Conservation (phyloP, 2,888 invertebrate species). For the Euzophera pinguis region DNA sequence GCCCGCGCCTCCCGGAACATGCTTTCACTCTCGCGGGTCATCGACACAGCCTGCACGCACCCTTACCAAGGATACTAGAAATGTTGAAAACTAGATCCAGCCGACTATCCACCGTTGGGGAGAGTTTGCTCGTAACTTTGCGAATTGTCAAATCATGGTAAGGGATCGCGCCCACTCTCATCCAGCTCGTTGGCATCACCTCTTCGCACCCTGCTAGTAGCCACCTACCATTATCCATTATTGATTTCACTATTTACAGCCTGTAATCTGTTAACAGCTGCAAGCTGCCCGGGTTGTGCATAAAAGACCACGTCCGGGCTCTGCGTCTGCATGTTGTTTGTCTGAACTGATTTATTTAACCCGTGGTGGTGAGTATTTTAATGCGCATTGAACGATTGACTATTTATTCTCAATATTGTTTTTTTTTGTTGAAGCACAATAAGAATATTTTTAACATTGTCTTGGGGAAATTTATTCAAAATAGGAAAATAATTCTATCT, state of each 20-base stretch:
- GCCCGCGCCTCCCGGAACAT: slow-evolving; percentile 65
- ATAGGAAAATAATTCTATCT: no score
- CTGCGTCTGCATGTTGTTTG: slow-evolving; percentile 14
- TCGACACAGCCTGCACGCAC: slow-evolving; percentile 66
- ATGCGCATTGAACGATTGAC: neutral
- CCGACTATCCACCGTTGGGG: neutral
- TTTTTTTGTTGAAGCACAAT: neutral
- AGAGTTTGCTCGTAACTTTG: neutral
- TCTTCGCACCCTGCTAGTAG: slow-evolving; percentile 42
- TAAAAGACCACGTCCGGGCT: slow-evolving; percentile 26
- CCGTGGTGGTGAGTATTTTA: slow-evolving; percentile 11
- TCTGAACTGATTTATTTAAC: slow-evolving; percentile 18
- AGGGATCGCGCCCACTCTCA: slow-evolving; percentile 45
- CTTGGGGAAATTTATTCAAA: no score
- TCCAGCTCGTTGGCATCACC: slow-evolving; percentile 28
- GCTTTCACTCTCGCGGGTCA: slow-evolving; percentile 77
- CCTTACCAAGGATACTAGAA: slow-evolving; percentile 59
- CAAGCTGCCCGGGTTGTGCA: slow-evolving; percentile 37
- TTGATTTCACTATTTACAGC: slow-evolving; percentile 75
- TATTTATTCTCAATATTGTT: slow-evolving; percentile 11
- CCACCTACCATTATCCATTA: slow-evolving; percentile 66
- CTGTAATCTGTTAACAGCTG: slow-evolving; percentile 62
- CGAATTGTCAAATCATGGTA: slow-evolving; percentile 36
- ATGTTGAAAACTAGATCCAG: slow-evolving; percentile 14
- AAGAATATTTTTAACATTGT: no score